A percentile compares a stretch with the other conserved stretches of the same genome.
These are phyloP conservation scores for Ivindomyrus marchei DNA, from an alignment of 2,113 vertebrate species.

Conservation along the genomic window DNA sequence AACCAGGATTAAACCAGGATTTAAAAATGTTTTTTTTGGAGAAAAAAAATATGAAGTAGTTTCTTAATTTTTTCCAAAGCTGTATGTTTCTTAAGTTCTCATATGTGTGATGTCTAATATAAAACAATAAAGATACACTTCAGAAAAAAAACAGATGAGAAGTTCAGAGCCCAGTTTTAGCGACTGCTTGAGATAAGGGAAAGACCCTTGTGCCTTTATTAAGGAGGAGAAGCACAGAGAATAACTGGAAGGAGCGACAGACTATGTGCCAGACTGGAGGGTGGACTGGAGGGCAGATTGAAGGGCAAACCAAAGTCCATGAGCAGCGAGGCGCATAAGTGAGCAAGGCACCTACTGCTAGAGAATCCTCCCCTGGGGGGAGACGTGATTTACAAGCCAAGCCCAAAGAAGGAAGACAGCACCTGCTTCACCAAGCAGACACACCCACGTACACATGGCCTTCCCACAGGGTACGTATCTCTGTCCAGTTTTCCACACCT, in stretches of 20 bases:
- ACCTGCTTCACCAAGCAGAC: neutral
- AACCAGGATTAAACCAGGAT: too few species aligned
- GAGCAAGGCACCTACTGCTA: neutral
- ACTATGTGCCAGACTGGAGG: neutral
- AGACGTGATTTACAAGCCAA: neutral
- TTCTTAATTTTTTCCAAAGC: too few species aligned
- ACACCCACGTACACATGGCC: constrained; percentile 8
- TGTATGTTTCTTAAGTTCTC: neutral
- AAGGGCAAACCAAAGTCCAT: constrained; percentile 9
- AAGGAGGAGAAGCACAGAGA: neutral
- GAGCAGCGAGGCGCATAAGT: neutral
- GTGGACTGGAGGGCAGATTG: neutral
- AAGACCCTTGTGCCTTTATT: neutral
- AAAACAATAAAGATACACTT: neutral
- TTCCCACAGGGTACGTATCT: neutral
- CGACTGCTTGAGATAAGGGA: neutral
- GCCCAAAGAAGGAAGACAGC: neutral
- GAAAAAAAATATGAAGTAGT: too few species aligned
- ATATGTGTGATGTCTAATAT: neutral
- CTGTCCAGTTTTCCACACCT: constrained; percentile 10
- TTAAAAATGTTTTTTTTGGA: too few species aligned
- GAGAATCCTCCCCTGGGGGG: neutral
- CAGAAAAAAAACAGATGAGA: neutral
- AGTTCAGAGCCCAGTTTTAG: neutral
- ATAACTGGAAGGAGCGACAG: neutral